Evolutionary conservation across 2,888 invertebrate species (phyloP), one percentile per base, ranked within the genome.

Genomic region (Glaucopsyche alexis): DNA sequence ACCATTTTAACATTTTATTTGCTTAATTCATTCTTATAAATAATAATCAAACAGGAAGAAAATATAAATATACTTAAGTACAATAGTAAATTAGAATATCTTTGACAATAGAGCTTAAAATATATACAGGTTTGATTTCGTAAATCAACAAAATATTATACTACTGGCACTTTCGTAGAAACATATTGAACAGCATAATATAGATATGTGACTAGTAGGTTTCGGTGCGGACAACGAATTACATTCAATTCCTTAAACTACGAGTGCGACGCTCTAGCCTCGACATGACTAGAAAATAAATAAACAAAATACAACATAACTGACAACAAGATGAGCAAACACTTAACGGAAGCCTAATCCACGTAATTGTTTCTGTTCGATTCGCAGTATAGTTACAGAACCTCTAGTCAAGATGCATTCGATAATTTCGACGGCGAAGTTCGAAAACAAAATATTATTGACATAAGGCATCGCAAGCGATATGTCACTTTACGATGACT

Each of bases 201-300:
- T 84, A 84, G 86, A 85, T 87, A 87, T 87, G 88, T 87, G 86
- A 88, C 87, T 85, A 87, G 84, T 85, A 65, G 47, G 72, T 78
- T 75, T 76, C 77, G 78, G 83, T 84, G 86, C 84, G 84, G 88
- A 85, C 82, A 79, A 79, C 81, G 80, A 83, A 83, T 83, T 82
- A 80, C 83, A 80, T 84, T 81, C 80, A 81, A 79, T 83, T 81
- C 74, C 77, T 79, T 82, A 83, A 81, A 80, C 77, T 79, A 83
- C 75, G 78, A 79, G 83, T 79, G 81, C 76, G 72, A 73, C 75
- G 83, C 60, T 82, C 85, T 80, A 84, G 82, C 83, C 84, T 84
- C 60, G 87, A 83, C 83, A 86, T 81, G 85, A 88, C 87, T 90
- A 90, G 84, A 88, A 83, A 84, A 78, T 78, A 75, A 78, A 80